phyloP scores from a whole-genome alignment of 2,797 vertebrate genomes.

The Orestias chungarensis region DNA sequence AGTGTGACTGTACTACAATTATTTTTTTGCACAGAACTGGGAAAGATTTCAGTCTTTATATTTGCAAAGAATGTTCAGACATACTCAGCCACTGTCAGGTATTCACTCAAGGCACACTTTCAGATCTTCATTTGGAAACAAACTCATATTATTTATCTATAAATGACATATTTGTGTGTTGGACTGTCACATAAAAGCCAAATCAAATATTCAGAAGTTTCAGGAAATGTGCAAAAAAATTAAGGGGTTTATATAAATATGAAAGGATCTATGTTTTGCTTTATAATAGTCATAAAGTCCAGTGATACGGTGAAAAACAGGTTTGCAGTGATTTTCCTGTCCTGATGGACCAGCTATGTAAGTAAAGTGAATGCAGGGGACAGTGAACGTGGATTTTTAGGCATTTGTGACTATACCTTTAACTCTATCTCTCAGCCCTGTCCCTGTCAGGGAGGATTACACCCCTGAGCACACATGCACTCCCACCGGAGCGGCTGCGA shows the following conservation, averaged over 20 bases:
- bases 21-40: not conserved
- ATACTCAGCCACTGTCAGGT: not conserved
- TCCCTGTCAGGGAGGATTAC: slow-evolving; percentile 82
- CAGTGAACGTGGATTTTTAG: slow-evolving; percentile 54
- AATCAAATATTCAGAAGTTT: not conserved
- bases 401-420: slow-evolving; percentile 48
- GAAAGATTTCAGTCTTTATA: not conserved
- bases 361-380: slow-evolving; percentile 16
- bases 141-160: not conserved
- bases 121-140: not conserved
- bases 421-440: slow-evolving; percentile 63
- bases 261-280: not conserved
- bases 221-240: not conserved
- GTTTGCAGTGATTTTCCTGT: slow-evolving; percentile 14
- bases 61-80: not conserved
- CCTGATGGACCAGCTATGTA: slow-evolving; percentile 6
- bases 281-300: not conserved
- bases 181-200: not conserved
- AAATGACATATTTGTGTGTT: not conserved
- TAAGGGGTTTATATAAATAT: not conserved
- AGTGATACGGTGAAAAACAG: not conserved
- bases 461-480: slow-evolving; percentile 76
- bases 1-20: not conserved
- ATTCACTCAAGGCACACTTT: not conserved
- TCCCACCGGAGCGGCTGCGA: slow-evolving; percentile 60